phyloP scores from a whole-genome alignment of 2,888 invertebrate genomes.

The Apamea anceps region DNA sequence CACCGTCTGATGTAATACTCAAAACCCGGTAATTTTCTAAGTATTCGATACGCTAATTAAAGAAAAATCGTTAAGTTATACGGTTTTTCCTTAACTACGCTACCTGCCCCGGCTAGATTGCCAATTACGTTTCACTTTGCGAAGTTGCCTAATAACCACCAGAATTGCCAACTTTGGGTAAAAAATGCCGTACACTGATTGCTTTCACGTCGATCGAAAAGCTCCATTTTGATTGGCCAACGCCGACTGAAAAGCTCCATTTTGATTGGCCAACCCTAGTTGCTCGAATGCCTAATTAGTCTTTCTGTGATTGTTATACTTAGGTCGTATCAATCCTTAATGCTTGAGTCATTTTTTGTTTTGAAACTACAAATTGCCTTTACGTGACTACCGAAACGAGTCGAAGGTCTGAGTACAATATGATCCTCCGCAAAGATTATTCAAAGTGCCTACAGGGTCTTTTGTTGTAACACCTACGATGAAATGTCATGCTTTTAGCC shows the following conservation, averaged over 20 bases:
- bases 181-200: conserved; percentile 21
- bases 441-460: not conserved
- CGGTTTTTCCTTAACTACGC: conserved; percentile 26
- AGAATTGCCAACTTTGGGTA: conserved; percentile 10
- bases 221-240: conserved; percentile 13
- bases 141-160: not conserved
- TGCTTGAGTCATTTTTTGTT: conserved; percentile 15
- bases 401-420: not conserved
- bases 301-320: not conserved
- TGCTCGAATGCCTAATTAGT: conserved; percentile 13
- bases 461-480: conserved; percentile 30
- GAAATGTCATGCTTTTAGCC: conserved; percentile 5
- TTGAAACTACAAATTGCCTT: conserved; percentile 32
- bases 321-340: conserved; percentile 1
- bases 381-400: conserved; percentile 16
- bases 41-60: conserved; percentile 31
- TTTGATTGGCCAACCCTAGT: conserved; percentile 21
- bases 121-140: conserved; percentile 31
- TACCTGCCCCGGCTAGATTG: conserved; percentile 17
- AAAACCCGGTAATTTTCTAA: conserved; percentile 8
- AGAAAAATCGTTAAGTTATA: conserved; percentile 24
- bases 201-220: conserved; percentile 23
- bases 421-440: conserved; percentile 1
- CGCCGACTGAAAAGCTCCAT: conserved; percentile 4
- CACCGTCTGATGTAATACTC: not conserved